A percentile compares a stretch with the other conserved stretches of the same genome.
Evolutionary conservation across 2,113 vertebrate genomes (phyloP).

Genomic region (Odontesthes bonariensis): DNA sequence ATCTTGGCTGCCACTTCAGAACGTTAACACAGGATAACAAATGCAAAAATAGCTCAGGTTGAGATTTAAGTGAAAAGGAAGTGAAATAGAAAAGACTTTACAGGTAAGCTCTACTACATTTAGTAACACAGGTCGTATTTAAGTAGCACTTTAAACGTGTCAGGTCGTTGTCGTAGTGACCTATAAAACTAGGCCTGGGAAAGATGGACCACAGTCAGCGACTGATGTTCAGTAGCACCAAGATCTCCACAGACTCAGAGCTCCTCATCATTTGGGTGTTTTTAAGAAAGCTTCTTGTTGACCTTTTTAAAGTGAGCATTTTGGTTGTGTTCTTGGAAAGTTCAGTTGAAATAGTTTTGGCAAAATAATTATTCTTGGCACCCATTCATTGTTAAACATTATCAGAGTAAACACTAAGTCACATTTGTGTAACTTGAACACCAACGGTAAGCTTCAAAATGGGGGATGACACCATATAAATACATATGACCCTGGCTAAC

Average conservation of each 20-base stretch:
- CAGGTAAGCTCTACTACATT: constrained; percentile 17
- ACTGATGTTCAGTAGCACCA: constrained; percentile 49
- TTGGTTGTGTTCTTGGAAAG: constrained; percentile 21
- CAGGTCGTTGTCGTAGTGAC: constrained; percentile 42
- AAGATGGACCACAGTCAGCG: constrained; percentile 38
- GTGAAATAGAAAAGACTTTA: constrained; percentile 44
- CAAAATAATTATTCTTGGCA: constrained; percentile 22
- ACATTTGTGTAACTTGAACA: constrained; percentile 7
- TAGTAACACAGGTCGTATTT: constrained; percentile 11
- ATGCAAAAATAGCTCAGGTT: constrained; percentile 52
- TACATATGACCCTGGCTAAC: not conserved
- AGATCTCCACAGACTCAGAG: constrained; percentile 1
- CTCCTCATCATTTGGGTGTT: not conserved
- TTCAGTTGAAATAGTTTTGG: constrained; percentile 27
- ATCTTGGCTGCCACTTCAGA: constrained; percentile 59
- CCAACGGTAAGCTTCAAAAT: not conserved
- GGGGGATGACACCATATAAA: too few species aligned
- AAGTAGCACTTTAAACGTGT: constrained; percentile 50
- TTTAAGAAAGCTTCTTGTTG: too few species aligned
- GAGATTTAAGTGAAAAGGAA: constrained; percentile 29
- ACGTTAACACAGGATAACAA: constrained; percentile 34
- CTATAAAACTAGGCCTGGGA: constrained; percentile 81
- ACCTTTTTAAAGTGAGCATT: constrained; percentile 6
- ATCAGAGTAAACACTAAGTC: constrained; percentile 10
- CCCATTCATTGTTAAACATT: not conserved